A percentile compares a stretch with the other conserved stretches of the same genome.
Conservation (phyloP, 2,797 vertebrate species). For the Mormyrus proboscirostris region DNA sequence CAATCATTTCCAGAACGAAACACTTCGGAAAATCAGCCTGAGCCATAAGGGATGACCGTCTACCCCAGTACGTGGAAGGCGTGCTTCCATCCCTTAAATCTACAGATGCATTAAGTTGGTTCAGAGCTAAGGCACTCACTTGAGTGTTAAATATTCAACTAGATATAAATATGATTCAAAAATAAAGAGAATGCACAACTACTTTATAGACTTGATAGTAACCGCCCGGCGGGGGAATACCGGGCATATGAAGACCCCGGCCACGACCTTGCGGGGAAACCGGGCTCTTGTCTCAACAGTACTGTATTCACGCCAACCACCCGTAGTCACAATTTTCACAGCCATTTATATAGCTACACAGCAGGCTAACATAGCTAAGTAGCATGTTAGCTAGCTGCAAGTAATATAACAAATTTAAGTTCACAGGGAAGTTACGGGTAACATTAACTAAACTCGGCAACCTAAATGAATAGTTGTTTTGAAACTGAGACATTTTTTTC, state of each 20-base stretch:
- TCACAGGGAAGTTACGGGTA: neutral
- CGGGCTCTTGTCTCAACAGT: neutral
- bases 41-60: neutral
- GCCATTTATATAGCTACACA: neutral
- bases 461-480: neutral
- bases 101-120: neutral
- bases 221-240: neutral
- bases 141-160: neutral
- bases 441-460: neutral
- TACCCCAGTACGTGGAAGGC: neutral
- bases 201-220: neutral
- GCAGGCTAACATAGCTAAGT: constrained; percentile 46
- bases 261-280: neutral
- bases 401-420: neutral
- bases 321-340: neutral
- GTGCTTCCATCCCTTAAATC: neutral
- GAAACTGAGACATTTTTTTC: neutral
- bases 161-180: neutral
- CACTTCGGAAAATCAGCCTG: neutral
- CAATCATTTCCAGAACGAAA: neutral
- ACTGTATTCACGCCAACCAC: neutral
- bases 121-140: neutral
- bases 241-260: neutral
- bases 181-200: neutral
- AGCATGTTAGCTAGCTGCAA: constrained; percentile 37